Percentiles rank a stretch among this genome's conserved stretches.
phyloP scores from a whole-genome alignment of 2,113 vertebrate species.

The Pleuronectes platessa region DNA sequence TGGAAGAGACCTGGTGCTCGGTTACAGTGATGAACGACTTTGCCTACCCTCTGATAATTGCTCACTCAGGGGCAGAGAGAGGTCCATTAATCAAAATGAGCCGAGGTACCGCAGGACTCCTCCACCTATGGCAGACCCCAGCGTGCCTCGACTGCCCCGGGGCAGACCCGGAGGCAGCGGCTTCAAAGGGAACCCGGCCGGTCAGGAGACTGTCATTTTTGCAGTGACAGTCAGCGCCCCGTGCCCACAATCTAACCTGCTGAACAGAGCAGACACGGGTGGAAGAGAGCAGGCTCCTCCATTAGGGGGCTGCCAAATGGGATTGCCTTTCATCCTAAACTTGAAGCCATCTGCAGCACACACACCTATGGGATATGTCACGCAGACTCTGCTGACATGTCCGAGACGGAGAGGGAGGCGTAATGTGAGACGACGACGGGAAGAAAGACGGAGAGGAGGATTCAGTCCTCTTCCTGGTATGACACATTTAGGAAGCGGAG shows the following conservation, averaged over 20 bases:
- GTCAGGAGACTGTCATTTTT: constrained; percentile 53
- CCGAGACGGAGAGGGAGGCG: constrained; percentile 2
- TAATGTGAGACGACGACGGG: constrained; percentile 11
- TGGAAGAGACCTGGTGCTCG: constrained; percentile 68
- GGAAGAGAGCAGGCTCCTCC: constrained; percentile 11
- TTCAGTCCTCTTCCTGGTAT: background rate
- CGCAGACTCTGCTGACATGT: constrained; percentile 28
- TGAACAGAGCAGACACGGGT: constrained; percentile 24
- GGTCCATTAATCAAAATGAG: constrained; percentile 87
- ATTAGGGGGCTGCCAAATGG: constrained; percentile 42
- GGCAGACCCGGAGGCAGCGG: constrained; percentile 55
- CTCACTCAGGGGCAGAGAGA: constrained; percentile 85
- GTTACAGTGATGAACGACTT: constrained; percentile 84
- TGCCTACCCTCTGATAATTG: constrained; percentile 85
- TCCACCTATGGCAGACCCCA: constrained; percentile 62
- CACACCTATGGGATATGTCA: constrained; percentile 39
- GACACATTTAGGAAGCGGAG: constrained; percentile 42
- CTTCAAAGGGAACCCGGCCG: constrained; percentile 49
- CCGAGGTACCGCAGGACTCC: constrained; percentile 69
- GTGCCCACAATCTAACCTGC: constrained; percentile 29
- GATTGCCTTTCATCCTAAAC: constrained; percentile 45
- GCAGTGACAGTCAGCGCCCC: constrained; percentile 37
- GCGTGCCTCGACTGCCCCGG: constrained; percentile 50
- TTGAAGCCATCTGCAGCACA: constrained; percentile 41
- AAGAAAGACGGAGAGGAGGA: background rate